Conservation (phyloP, 92 coral and sea anemone species). For the Siderastrea radians region DNA sequence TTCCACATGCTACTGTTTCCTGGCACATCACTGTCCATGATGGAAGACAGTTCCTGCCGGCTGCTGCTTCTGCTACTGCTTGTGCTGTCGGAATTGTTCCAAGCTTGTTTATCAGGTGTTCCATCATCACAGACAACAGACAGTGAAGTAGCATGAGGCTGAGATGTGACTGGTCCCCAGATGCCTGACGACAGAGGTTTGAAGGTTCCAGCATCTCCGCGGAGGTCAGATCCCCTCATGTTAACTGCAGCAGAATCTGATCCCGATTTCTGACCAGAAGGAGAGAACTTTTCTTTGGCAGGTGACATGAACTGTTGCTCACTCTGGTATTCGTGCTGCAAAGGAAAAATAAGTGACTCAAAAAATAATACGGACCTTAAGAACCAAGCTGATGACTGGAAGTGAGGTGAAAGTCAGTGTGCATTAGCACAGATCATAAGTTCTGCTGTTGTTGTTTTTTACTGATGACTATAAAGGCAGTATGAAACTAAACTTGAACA, state of each 20-base stretch:
- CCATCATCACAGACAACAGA: constrained; percentile 93
- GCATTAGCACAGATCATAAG: too few species aligned
- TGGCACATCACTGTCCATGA: constrained; percentile 90
- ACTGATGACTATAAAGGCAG: too few species aligned
- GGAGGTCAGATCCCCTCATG: constrained; percentile 57
- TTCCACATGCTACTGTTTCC: constrained; percentile 75
- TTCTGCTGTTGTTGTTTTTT: too few species aligned
- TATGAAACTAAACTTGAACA: too few species aligned
- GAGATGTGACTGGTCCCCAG: constrained; percentile 89
- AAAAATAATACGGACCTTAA: too few species aligned
- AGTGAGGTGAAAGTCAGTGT: too few species aligned
- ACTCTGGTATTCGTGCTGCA: constrained; percentile 64
- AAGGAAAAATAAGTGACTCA: background rate
- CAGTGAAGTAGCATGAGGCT: constrained; percentile 59
- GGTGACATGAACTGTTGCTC: constrained; percentile 49
- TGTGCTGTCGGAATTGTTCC: constrained; percentile 99
- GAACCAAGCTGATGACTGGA: too few species aligned
- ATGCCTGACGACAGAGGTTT: constrained; percentile 86
- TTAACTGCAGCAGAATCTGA: constrained; percentile 42
- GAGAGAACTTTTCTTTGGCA: constrained; percentile 47
- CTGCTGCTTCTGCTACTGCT: constrained; percentile 97
- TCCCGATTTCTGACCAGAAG: constrained; percentile 61
- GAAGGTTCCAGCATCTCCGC: constrained; percentile 77
- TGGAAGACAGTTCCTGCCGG: constrained; percentile 93
- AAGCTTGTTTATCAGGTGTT: constrained; percentile 84